These are phyloP conservation scores for Chrysolina americana DNA, from an alignment of 2,888 invertebrate genomes.

Conservation along the genomic window DNA sequence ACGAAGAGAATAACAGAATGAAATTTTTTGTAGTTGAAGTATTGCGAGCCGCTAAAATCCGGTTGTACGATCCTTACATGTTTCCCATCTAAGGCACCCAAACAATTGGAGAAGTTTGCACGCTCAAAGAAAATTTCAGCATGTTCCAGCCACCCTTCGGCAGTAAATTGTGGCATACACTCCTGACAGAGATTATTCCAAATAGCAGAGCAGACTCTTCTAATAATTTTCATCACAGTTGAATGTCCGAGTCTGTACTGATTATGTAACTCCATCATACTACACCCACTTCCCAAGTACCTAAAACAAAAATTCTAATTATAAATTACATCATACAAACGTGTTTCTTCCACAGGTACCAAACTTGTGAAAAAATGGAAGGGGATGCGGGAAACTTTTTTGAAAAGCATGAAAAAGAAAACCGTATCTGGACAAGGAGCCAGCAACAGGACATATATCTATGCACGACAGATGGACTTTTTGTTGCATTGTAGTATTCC, in stretches of 20 bases:
- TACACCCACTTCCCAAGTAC: constrained; percentile 26
- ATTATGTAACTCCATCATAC: constrained; percentile 21
- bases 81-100: constrained; percentile 16
- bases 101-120: constrained; percentile 12
- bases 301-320: constrained; percentile 16
- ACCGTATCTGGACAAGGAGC: constrained; percentile 14
- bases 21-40: constrained; percentile 12
- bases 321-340: constrained; percentile 7
- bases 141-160: constrained; percentile 14
- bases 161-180: constrained; percentile 7
- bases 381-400: constrained; percentile 13
- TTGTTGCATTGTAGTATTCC: constrained; percentile 1
- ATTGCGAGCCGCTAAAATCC: constrained; percentile 11
- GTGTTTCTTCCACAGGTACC: constrained; percentile 1
- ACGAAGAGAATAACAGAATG: constrained; percentile 14
- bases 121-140: constrained; percentile 5
- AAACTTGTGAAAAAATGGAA: constrained; percentile 20
- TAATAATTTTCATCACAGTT: constrained; percentile 10
- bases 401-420: constrained; percentile 12
- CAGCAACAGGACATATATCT: constrained; percentile 8
- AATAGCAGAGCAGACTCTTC: constrained; percentile 15
- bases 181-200: constrained; percentile 16
- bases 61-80: constrained; percentile 19
- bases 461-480: constrained; percentile 4
- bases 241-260: constrained; percentile 22